A percentile compares a stretch with the other conserved stretches of the same genome.
phyloP scores from a whole-genome alignment of 2,113 vertebrate species.

The Oplegnathus fasciatus region DNA sequence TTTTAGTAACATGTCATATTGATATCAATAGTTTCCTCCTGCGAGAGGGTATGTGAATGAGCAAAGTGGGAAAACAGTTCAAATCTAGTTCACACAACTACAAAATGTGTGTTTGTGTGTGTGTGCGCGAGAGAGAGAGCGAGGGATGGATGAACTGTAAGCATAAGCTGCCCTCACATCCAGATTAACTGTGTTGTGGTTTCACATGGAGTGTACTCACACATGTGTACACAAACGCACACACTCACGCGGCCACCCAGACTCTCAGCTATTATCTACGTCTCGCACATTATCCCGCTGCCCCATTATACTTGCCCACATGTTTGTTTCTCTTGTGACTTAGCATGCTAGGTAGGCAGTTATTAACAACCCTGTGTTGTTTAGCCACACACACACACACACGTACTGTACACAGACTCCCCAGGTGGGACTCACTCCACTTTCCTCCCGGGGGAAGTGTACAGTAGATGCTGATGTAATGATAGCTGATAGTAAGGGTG shows the following conservation, averaged over 20 bases:
- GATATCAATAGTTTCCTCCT: slow-evolving; percentile 22
- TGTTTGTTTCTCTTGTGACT: slow-evolving; percentile 64
- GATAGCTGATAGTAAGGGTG: slow-evolving; percentile 55
- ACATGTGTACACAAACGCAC: background rate
- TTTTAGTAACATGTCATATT: slow-evolving; percentile 46
- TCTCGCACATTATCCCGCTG: slow-evolving; percentile 59
- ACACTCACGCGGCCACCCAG: slow-evolving; percentile 42
- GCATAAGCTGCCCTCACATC: slow-evolving; percentile 2
- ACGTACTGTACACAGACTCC: slow-evolving; percentile 25
- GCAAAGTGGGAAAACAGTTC: slow-evolving; percentile 39
- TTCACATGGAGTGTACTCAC: slow-evolving; percentile 1
- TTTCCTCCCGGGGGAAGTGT: slow-evolving; percentile 25
- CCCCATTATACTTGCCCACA: slow-evolving; percentile 56
- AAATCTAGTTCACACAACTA: slow-evolving; percentile 40
- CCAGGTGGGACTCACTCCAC: slow-evolving; percentile 37
- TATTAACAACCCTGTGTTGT: slow-evolving; percentile 42
- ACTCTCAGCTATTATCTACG: slow-evolving; percentile 62
- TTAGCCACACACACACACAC: slow-evolving; percentile 17
- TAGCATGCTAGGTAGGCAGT: slow-evolving; percentile 31
- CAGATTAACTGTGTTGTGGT: slow-evolving; percentile 44
- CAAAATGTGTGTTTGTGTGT: background rate
- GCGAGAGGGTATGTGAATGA: slow-evolving; percentile 19
- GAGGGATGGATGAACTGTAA: slow-evolving; percentile 18
- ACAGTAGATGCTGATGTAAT: slow-evolving; percentile 55
- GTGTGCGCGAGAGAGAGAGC: background rate